phyloP scores from a whole-genome alignment of 2,888 invertebrate species.

The Agapostemon virescens region DNA sequence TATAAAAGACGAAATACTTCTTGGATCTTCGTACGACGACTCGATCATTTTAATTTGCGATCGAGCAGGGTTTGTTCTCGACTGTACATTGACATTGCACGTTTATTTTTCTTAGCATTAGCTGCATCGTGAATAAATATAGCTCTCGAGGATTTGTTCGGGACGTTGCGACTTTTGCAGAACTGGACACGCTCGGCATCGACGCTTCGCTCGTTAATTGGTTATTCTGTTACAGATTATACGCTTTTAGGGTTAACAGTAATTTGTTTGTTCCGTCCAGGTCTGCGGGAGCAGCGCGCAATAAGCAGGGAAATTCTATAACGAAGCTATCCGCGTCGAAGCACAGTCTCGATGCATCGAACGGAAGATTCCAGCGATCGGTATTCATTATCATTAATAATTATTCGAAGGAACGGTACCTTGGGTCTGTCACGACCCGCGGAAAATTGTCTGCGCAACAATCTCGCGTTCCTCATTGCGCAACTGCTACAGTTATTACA shows the following conservation, averaged over 20 bases:
- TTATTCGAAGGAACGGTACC: too few species aligned
- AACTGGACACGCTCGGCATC: not conserved
- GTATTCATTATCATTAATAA: too few species aligned
- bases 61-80: not conserved
- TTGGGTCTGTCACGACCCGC: too few species aligned
- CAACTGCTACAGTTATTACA: too few species aligned
- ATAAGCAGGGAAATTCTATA: not conserved
- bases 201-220: not conserved
- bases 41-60: not conserved
- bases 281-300: not conserved
- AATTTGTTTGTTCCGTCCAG: not conserved
- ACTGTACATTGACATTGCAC: not conserved
- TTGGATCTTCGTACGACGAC: not conserved
- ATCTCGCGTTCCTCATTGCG: too few species aligned
- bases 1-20: not conserved
- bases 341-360: not conserved
- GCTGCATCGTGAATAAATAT: not conserved
- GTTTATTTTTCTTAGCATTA: not conserved
- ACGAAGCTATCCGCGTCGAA: not conserved
- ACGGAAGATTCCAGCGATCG: not conserved
- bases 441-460: too few species aligned
- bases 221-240: not conserved
- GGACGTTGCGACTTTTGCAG: not conserved
- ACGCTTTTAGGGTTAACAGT: not conserved
- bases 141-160: not conserved